These are phyloP conservation scores for Pipistrellus nathusii DNA, from an alignment of 2,797 vertebrate genomes.

Conservation along the genomic window DNA sequence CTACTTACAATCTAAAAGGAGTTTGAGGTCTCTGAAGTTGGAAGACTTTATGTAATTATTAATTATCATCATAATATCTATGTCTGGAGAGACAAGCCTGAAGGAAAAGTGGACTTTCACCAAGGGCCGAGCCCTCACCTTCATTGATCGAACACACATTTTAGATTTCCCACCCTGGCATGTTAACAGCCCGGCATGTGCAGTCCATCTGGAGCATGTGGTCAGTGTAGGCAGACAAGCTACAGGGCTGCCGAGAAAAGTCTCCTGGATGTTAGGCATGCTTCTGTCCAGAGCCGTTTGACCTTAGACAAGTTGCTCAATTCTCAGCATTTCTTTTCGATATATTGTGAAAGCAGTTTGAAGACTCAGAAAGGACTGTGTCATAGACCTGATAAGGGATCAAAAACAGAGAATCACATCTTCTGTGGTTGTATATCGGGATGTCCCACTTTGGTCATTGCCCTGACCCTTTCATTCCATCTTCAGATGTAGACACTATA, in stretches of 20 bases:
- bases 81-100: constrained; percentile 53
- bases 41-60: constrained; percentile 67
- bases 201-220: constrained; percentile 66
- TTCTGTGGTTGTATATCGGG: background rate
- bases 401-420: background rate
- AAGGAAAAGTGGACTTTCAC: constrained; percentile 68
- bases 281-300: background rate
- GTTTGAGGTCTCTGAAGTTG: constrained; percentile 63
- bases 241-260: background rate
- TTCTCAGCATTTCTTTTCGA: constrained; percentile 7
- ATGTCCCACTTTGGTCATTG: background rate
- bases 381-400: background rate
- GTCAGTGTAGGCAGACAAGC: background rate
- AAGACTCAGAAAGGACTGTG: background rate
- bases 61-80: constrained; percentile 76
- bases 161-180: constrained; percentile 17
- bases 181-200: constrained; percentile 62
- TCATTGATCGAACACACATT: constrained; percentile 71
- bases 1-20: constrained; percentile 24
- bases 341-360: background rate
- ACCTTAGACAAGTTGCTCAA: background rate
- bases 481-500: background rate
- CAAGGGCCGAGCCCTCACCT: constrained; percentile 22
- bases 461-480: background rate
- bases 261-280: background rate